Evolutionary conservation across 2,797 vertebrate species (phyloP).

Genomic region (Spondyliosoma cantharus): DNA sequence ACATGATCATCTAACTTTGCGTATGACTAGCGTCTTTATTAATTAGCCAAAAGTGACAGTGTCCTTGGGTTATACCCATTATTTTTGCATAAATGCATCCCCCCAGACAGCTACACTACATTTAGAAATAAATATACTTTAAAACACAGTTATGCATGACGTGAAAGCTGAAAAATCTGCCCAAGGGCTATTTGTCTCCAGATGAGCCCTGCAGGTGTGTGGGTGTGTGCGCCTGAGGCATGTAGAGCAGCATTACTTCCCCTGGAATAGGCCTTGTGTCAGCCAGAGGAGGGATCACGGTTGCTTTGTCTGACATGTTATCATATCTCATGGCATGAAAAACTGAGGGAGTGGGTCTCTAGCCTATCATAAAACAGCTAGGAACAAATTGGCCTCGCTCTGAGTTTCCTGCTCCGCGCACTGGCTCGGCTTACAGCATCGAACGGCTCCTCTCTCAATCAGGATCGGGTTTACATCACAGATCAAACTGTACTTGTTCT

Average conservation of each 20-base stretch:
- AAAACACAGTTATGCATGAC: conserved; percentile 21
- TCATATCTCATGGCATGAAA: conserved; percentile 55
- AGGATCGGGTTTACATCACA: conserved; percentile 5
- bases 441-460: conserved; percentile 12
- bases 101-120: conserved; percentile 37
- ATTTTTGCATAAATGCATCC: conserved; percentile 47
- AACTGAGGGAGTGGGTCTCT: conserved; percentile 47
- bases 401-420: conserved; percentile 11
- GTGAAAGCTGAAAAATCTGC: conserved; percentile 30
- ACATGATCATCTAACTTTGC: conserved; percentile 54
- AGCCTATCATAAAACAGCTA: conserved; percentile 30
- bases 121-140: conserved; percentile 36
- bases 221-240: conserved; percentile 18
- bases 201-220: conserved; percentile 35
- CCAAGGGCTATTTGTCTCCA: conserved; percentile 44
- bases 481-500: not conserved
- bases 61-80: conserved; percentile 51
- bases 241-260: not conserved
- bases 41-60: conserved; percentile 60
- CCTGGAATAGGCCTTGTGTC: conserved; percentile 7
- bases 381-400: conserved; percentile 53
- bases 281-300: conserved; percentile 34
- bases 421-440: conserved; percentile 17
- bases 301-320: conserved; percentile 43
- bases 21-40: conserved; percentile 58